Percentiles rank a stretch among this genome's conserved stretches.
These are phyloP conservation scores for Heliornis fulica DNA, from an alignment of 2,113 vertebrate species.

Conservation along the genomic window DNA sequence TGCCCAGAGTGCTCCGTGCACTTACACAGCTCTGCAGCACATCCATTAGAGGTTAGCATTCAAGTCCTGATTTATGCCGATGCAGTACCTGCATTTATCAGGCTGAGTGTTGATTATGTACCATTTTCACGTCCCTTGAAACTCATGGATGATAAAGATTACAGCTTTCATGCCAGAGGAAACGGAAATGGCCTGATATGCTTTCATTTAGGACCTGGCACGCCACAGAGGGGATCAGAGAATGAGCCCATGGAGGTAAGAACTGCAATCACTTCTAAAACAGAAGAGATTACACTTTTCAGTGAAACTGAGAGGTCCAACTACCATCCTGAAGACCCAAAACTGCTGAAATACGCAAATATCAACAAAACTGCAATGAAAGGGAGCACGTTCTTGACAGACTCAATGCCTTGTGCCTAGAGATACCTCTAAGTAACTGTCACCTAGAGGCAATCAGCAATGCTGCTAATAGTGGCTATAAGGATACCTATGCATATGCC, in stretches of 20 bases:
- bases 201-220: neutral
- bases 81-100: neutral
- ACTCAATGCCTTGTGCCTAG: neutral
- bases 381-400: neutral
- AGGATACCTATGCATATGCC: neutral
- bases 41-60: constrained; percentile 6
- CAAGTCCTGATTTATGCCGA: constrained; percentile 15
- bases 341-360: neutral
- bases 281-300: neutral
- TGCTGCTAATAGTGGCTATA: neutral
- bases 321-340: neutral
- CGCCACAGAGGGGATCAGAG: neutral
- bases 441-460: neutral
- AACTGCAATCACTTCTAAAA: neutral
- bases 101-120: neutral
- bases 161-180: neutral
- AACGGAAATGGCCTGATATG: neutral
- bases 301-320: neutral
- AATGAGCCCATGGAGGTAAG: neutral
- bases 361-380: neutral
- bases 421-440: neutral
- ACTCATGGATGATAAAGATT: neutral
- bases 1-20: neutral
- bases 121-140: neutral
- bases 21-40: neutral